Base-by-base conservation (phyloP, 2,888 invertebrate genomes). In the Dicranocentrus wangi region DNA sequence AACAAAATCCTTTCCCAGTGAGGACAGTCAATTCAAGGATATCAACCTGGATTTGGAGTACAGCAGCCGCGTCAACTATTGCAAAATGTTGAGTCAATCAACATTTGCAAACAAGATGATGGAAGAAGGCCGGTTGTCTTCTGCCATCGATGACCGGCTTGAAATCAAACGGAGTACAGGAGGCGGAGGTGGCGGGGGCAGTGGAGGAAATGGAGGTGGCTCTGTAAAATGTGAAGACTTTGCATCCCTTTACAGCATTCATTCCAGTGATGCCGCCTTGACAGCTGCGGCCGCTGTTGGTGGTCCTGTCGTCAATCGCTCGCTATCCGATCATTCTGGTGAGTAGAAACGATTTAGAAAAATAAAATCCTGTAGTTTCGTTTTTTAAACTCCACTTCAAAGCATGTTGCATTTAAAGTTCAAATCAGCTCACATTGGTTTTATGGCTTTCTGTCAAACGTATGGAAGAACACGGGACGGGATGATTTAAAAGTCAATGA, bases 241-340 rank as follows among this genome's bases (percentile, higher is more conserved):
- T 89, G 93, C 93, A 78, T 94, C 95, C 25, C 90, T 96, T 87
- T 96, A 97, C 89, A 93, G 94, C 25, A 92, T 91, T 71, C 91
- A 91, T 82, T 87, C 89, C 19, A 85, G 86, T 63, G 87, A 87
- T 71, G 85, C 85, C 39, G 84, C 84, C 81, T 82, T 83, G 78
- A 81, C 84, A 61, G 83, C 85, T 58, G 86, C 85, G 65, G 75
- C 85, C 28, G 85, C 85, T 72, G 83, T 82, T 47, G 84, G 89
- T 73, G 88, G 89, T 82, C 88, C 89, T 73, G 88, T 89, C 58
- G 76, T 84, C 69, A 80, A 86, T 71, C 78, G 86, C 81, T 80
- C 85, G 75, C 82, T 86, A 73, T 77, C 86, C 82, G 85, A 87
- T 83, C 77, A 86, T 75, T 81, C 85, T 82, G 86, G 86, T 86